These are phyloP conservation scores for Lanius collurio DNA, from an alignment of 2,113 vertebrate genomes.

Conservation along the genomic window DNA sequence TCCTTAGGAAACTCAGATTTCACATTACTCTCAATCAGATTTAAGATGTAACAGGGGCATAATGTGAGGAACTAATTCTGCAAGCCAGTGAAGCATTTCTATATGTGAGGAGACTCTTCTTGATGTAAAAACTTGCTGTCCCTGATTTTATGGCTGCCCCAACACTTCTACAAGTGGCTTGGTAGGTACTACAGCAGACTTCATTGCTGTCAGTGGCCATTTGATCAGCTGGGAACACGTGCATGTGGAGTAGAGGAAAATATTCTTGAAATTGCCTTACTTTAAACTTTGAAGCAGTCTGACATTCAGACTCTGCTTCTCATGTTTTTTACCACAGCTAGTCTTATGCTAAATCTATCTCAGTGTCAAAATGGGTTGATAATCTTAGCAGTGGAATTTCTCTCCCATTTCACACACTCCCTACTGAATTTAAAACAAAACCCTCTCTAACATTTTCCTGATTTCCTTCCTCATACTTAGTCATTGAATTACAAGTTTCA, in stretches of 20 bases:
- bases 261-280: background rate
- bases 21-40: background rate
- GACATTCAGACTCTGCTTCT: background rate
- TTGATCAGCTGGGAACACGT: accelerated
- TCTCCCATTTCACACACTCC: background rate
- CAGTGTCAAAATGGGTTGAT: accelerated
- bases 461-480: background rate
- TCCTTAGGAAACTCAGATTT: background rate
- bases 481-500: background rate
- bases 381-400: background rate
- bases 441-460: background rate
- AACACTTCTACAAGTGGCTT: background rate
- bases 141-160: background rate
- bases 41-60: background rate
- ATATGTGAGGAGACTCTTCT: background rate
- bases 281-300: background rate
- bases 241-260: background rate
- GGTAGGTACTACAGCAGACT: background rate
- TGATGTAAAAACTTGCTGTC: background rate
- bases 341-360: background rate
- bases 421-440: background rate
- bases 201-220: background rate
- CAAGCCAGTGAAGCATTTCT: background rate
- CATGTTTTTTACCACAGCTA: background rate
- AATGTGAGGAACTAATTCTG: background rate